Percentiles rank a stretch among this genome's conserved stretches.
Evolutionary conservation across 1,140 invertebrate genomes (phyloP).

Genomic region (Gryllus bimaculatus): DNA sequence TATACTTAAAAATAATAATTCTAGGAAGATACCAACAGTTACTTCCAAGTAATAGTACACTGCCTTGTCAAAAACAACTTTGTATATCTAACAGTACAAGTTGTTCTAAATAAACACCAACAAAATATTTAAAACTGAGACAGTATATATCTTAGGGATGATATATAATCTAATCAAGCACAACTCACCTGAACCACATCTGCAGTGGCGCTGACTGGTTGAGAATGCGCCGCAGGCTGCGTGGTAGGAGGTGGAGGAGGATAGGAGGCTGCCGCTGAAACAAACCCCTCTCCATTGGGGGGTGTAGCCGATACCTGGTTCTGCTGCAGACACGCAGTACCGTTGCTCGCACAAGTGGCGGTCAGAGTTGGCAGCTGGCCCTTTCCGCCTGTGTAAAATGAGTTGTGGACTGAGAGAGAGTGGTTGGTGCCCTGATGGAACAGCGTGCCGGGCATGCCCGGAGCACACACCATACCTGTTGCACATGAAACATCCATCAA

Average conservation of each 20-base stretch:
- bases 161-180: neutral
- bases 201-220: slow-evolving; percentile 35
- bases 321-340: slow-evolving; percentile 24
- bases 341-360: neutral
- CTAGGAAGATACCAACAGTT: neutral
- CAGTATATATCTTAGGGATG: no score
- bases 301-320: neutral
- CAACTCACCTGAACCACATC: slow-evolving; percentile 38
- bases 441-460: slow-evolving; percentile 30
- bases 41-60: neutral
- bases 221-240: slow-evolving; percentile 29
- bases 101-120: no score
- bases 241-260: slow-evolving; percentile 23
- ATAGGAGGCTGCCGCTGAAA: slow-evolving; percentile 27
- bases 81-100: neutral
- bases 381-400: slow-evolving; percentile 16
- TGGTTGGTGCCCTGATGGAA: slow-evolving; percentile 32
- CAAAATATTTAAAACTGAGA: no score
- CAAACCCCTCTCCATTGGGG: neutral
- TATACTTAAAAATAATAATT: neutral
- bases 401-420: slow-evolving; percentile 31
- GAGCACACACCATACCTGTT: slow-evolving; percentile 33
- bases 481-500: neutral
- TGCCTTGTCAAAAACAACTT: neutral
- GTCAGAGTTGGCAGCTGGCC: slow-evolving; percentile 15